Evolutionary conservation across 2,113 vertebrate species (phyloP), one percentile per base, ranked within the genome.

Genomic region (Symphodus melops): DNA sequence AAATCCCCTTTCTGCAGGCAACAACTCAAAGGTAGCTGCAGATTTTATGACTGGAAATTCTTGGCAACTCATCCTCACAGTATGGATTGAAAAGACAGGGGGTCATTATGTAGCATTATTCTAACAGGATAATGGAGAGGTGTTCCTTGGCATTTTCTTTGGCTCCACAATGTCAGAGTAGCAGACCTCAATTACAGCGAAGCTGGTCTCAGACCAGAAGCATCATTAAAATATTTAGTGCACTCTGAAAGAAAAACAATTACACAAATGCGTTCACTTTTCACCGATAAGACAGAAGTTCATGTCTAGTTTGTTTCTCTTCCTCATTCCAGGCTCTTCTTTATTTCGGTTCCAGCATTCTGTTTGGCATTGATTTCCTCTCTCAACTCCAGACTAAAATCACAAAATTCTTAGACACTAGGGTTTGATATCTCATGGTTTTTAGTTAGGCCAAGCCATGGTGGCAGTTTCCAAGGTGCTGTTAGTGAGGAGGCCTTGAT

Each of bases 321-420:
- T 19, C n/a, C 44, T 14, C 42, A 33, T 39, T 55, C 42, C 4
- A 9, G 56, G 16, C 48, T n/a, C 20, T 5, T 65, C 20, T 55
- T 61, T 64, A 12, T 8, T 42, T 75, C 16, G 28, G n/a, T 60
- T 67, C 10, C 44, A 73, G 36, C 28, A 86, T 74, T 82, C 9
- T 37, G 33, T 66, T 79, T 84, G 75, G 59, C 75, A 48, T 14
- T 9, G 7, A 53, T 77, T 56, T 62, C 20, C 16, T 79, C 41
- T 44, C 67, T 77, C 59, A 70, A 65, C 55, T 82, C 75, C 74
- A 85, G 72, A 81, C 49, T 86, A 21, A 86, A 88, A 81, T 72
- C 55, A 36, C 53, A 11, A 73, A 74, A 84, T 76, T 82, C 67
- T 71, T 68, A 28, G 48, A 65, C 42, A 76, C 57, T 33, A 39